Evolutionary conservation across 64 coral and sea anemone genomes (phyloP).

Genomic region (Cladopsammia gracilis): DNA sequence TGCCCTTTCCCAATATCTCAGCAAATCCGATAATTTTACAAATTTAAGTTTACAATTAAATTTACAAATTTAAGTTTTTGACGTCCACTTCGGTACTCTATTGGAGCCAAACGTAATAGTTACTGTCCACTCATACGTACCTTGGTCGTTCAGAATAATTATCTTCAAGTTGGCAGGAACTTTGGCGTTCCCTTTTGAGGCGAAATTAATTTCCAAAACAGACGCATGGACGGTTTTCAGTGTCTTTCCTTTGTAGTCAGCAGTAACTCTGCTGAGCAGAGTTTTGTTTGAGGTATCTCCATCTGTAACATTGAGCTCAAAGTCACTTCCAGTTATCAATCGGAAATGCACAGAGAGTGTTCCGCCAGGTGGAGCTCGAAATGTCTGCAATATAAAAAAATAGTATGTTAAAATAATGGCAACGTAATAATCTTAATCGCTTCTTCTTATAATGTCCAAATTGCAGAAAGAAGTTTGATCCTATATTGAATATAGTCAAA

Average conservation of each 20-base stretch:
- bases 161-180: not conserved
- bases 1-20: too few relatives aligned
- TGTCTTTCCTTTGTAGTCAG: not conserved
- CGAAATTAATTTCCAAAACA: not conserved
- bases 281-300: not conserved
- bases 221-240: not conserved
- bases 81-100: too few relatives aligned
- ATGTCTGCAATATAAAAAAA: not conserved
- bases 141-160: not conserved
- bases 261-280: not conserved
- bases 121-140: not conserved
- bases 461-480: too few relatives aligned
- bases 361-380: not conserved
- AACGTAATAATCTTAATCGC: too few relatives aligned
- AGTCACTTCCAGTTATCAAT: not conserved
- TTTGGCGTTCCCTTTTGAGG: not conserved
- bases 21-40: too few relatives aligned
- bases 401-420: too few relatives aligned
- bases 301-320: constrained; percentile 25
- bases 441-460: too few relatives aligned
- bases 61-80: too few relatives aligned
- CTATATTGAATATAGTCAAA: too few relatives aligned
- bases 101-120: too few relatives aligned
- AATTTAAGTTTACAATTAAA: too few relatives aligned
- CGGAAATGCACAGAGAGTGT: constrained; percentile 32